phyloP scores from a whole-genome alignment of 2,113 vertebrate species.

The Lepus timidus region DNA sequence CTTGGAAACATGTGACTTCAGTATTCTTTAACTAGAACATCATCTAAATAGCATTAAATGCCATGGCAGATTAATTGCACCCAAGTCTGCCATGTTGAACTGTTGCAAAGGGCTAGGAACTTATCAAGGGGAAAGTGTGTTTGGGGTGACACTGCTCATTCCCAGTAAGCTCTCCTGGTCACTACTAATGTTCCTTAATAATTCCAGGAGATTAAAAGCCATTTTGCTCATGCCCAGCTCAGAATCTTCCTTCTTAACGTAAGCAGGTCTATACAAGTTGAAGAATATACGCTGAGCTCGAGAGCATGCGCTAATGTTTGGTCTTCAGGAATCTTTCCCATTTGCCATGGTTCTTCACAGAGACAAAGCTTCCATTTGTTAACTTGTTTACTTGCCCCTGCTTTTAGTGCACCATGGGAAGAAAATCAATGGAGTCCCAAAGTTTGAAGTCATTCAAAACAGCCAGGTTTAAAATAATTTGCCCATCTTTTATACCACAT shows the following conservation, averaged over 20 bases:
- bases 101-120: neutral
- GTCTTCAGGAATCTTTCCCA: neutral
- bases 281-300: neutral
- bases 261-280: neutral
- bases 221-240: neutral
- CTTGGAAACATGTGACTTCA: accelerated
- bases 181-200: neutral
- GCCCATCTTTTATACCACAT: neutral
- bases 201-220: neutral
- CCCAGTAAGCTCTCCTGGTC: too few relatives aligned
- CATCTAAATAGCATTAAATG: neutral
- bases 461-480: neutral
- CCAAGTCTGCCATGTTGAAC: too few relatives aligned
- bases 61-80: neutral
- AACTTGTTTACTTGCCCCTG: neutral
- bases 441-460: neutral
- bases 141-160: neutral
- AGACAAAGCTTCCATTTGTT: neutral
- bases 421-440: neutral
- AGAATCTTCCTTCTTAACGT: neutral
- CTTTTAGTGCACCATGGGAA: neutral
- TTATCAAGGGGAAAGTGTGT: neutral
- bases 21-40: neutral
- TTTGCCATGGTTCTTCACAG: neutral
- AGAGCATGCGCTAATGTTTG: accelerated